Conservation (phyloP, 2,888 invertebrate species). For the Eulithis testata region DNA sequence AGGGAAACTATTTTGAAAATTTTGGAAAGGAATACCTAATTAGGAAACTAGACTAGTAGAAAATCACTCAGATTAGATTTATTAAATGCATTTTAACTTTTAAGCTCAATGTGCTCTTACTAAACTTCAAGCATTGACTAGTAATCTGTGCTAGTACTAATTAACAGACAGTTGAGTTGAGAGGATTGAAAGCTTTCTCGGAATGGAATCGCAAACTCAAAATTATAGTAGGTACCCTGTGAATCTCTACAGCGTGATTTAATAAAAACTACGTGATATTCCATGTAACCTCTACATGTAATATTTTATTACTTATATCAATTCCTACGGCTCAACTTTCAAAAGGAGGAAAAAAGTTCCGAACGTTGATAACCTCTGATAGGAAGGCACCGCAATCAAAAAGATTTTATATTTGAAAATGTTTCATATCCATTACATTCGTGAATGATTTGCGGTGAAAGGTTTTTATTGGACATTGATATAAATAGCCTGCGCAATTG, state of each 20-base stretch:
- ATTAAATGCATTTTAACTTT: too few species aligned
- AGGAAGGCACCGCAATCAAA: conserved; percentile 14
- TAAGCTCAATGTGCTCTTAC: too few species aligned
- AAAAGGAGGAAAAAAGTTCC: conserved; percentile 29
- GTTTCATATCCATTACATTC: conserved; percentile 29
- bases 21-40: too few species aligned
- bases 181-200: not conserved
- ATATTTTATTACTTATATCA: conserved; percentile 1
- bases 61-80: too few species aligned
- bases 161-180: not conserved
- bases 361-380: conserved; percentile 20
- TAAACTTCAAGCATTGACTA: not conserved
- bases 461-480: conserved; percentile 34
- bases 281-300: not conserved
- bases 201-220: not conserved
- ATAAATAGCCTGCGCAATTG: conserved; percentile 12
- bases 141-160: too few species aligned
- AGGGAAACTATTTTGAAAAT: not conserved
- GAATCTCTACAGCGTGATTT: conserved; percentile 2
- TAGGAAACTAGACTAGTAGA: too few species aligned
- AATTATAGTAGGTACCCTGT: not conserved
- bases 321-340: conserved; percentile 19
- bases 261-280: conserved; percentile 19
- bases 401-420: conserved; percentile 30
- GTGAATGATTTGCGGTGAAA: conserved; percentile 26